Evolutionary conservation across 1,140 invertebrate genomes (phyloP).

Genomic region (Araneus ventricosus): DNA sequence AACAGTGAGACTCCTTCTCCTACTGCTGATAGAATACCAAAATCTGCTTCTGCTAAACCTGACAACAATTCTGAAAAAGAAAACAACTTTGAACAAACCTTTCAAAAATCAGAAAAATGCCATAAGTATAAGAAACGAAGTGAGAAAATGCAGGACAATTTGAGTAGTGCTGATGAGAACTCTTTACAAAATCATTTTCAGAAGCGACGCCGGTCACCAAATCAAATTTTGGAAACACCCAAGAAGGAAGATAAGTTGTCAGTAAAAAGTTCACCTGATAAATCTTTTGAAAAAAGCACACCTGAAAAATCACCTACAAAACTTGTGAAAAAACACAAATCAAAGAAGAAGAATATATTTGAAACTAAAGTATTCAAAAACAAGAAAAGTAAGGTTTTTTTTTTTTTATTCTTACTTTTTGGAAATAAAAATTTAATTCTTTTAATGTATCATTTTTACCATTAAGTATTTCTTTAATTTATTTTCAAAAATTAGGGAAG

Average conservation of each 20-base stretch:
- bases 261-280: conserved; percentile 9
- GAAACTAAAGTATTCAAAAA: conserved; percentile 69
- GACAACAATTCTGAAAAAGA: conserved; percentile 72
- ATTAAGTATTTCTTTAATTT: no score
- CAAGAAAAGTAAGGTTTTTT: conserved; percentile 56
- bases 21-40: conserved; percentile 8
- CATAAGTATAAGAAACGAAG: conserved; percentile 23
- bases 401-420: no score
- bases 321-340: conserved; percentile 53
- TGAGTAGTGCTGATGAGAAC: conserved; percentile 24
- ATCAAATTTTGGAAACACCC: not conserved
- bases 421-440: no score
- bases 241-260: conserved; percentile 31
- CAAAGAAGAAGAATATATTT: conserved; percentile 67
- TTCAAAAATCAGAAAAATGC: conserved; percentile 51
- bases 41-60: conserved; percentile 12
- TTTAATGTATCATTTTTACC: no score
- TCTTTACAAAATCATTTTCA: not conserved
- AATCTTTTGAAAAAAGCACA: not conserved
- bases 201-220: conserved; percentile 27
- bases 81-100: conserved; percentile 51
- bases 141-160: conserved; percentile 49
- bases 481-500: no score
- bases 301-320: not conserved
- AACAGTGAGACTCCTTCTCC: conserved; percentile 63